Percentiles rank a stretch among this genome's conserved stretches.
These are phyloP conservation scores for Lordiphosa andalusiaca DNA, from an alignment of 2,888 invertebrate species.

Conservation along the genomic window DNA sequence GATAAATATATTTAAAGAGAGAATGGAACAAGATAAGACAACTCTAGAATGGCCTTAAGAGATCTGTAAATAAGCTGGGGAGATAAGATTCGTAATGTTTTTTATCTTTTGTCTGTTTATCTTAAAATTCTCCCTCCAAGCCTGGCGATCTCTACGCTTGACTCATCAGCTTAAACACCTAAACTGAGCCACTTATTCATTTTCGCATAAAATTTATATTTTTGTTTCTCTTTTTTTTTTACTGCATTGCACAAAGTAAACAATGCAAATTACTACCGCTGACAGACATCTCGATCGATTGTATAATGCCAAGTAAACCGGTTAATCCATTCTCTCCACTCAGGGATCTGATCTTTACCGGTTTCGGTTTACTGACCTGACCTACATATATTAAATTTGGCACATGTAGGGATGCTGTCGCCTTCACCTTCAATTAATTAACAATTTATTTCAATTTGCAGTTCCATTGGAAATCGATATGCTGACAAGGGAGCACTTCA, in stretches of 20 bases:
- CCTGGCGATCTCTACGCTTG: too few species aligned
- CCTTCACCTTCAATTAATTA: constrained; percentile 24
- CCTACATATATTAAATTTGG: constrained; percentile 32
- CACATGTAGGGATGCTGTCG: constrained; percentile 1
- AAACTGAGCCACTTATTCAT: constrained; percentile 17
- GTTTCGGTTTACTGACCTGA: constrained; percentile 52
- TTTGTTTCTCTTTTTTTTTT: not conserved
- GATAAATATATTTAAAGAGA: too few species aligned
- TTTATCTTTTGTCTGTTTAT: too few species aligned
- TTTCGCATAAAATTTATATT: not conserved
- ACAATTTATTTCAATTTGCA: constrained; percentile 78
- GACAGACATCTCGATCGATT: constrained; percentile 1
- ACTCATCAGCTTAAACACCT: constrained; percentile 13
- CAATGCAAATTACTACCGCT: constrained; percentile 1
- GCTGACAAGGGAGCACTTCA: constrained; percentile 92
- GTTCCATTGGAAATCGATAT: constrained; percentile 95
- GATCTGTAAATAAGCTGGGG: constrained; percentile 1
- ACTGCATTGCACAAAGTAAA: not conserved
- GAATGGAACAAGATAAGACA: constrained; percentile 2
- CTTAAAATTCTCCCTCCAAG: too few species aligned
- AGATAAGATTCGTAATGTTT: not conserved
- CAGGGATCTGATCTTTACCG: constrained; percentile 33
- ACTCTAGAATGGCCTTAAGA: not conserved
- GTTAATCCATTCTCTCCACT: constrained; percentile 3
- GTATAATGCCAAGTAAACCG: constrained; percentile 7